Evolutionary conservation across 2,888 invertebrate genomes (phyloP), one percentile per base, ranked within the genome.

Genomic region (Trachelus stipa): DNA sequence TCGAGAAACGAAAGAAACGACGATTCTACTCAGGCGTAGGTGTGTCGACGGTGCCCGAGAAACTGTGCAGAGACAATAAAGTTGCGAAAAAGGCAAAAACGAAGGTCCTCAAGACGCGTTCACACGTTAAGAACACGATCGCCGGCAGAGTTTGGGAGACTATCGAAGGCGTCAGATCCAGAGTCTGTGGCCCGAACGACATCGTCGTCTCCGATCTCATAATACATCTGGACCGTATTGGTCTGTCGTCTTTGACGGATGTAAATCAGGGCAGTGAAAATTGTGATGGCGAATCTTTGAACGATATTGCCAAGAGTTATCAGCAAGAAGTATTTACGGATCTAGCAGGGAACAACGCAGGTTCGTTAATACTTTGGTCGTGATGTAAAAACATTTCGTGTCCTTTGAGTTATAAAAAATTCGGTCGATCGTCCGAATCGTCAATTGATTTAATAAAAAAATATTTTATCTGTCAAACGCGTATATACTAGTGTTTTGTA

Each of bases 121-220:
- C 81, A 75, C 80, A 79, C 74, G 77, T 83, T n/a, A 83, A 84
- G 74, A 83, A 81, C 68, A 83, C 88, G 34, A 86, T 89, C 2
- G 89, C 88, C 37, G 84, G 86, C 23, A 88, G 87, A 79, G 88
- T 90, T 74, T 89, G 89, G 89, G 88, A 88, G 56, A 88, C 88
- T 15, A 82, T 89, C 15, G 84, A 85, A 34, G 87, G 87, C 6
- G 88, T 87, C 34, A 87, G 83, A 56, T 84, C 75, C 31, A 86
- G 87, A 6, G 71, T 31, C 71, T 71, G 71, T 23, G 85, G 82
- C 35, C 83, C 85, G 68, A 81, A 78, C 79, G 87, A 86, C 33
- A 85, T 84, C 78, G 81, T 83, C 40, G 83, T 83, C 12, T 81
- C 84, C 23, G 84, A 82, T 1, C 76, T 87, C 71, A 83, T 88